Percentiles rank a stretch among this genome's conserved stretches.
These are phyloP conservation scores for Monoplex corrugatus DNA, from an alignment of 2,888 invertebrate genomes.

Conservation along the genomic window DNA sequence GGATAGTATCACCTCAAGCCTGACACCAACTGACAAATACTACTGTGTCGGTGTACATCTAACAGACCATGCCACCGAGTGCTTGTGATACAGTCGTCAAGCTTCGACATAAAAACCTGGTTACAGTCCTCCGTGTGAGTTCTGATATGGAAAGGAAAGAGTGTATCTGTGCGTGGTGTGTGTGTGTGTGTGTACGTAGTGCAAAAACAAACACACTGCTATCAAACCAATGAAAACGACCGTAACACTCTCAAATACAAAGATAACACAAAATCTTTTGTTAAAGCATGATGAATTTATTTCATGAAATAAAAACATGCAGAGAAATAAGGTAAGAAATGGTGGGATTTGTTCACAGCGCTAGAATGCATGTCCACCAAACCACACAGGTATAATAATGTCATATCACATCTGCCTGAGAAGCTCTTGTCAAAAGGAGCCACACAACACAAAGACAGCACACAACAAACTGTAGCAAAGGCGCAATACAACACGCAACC, in stretches of 20 bases:
- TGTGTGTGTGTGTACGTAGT: not conserved
- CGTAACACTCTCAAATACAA: not conserved
- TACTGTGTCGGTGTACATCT: not conserved
- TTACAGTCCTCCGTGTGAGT: not conserved
- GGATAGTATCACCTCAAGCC: not conserved
- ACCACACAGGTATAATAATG: conserved; percentile 20
- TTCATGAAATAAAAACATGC: conserved; percentile 35
- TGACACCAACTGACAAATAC: not conserved
- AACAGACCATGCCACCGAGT: conserved; percentile 23
- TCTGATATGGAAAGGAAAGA: not conserved
- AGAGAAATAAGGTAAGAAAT: conserved; percentile 24
- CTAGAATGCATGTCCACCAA: conserved; percentile 6
- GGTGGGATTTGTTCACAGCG: conserved; percentile 36
- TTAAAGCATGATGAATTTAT: conserved; percentile 35
- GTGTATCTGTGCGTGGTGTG: not conserved
- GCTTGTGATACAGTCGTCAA: conserved; percentile 36
- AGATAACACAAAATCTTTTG: no score
- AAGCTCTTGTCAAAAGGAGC: conserved; percentile 32
- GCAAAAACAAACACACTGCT: not conserved
- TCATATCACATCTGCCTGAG: conserved; percentile 40
- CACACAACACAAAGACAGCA: conserved; percentile 29
- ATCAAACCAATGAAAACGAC: not conserved
- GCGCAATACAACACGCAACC: conserved; percentile 27
- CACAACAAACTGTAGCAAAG: conserved; percentile 27
- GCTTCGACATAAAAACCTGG: not conserved